A percentile compares a stretch with the other conserved stretches of the same genome.
Evolutionary conservation across 1,140 invertebrate species (phyloP).

Genomic region (Musca vetustissima): DNA sequence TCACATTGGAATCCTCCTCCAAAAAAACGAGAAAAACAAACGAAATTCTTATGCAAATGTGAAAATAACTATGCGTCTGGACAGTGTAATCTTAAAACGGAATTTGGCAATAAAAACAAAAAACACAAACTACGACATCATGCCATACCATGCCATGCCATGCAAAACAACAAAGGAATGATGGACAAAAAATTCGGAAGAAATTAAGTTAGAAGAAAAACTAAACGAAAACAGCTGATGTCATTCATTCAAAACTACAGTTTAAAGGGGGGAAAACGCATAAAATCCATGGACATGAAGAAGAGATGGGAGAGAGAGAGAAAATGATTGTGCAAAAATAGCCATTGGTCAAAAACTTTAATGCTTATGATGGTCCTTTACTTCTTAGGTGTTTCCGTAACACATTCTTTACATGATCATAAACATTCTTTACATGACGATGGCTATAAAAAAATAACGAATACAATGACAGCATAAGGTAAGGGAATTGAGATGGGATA

Average conservation of each 20-base stretch:
- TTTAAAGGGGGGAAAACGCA: too few species aligned
- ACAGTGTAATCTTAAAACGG: conserved; percentile 18
- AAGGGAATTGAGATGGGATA: background rate
- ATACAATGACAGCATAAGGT: background rate
- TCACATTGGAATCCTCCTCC: too few species aligned
- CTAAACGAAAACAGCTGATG: conserved; percentile 4
- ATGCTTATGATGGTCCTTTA: background rate
- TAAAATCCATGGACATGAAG: background rate
- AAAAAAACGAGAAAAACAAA: too few species aligned
- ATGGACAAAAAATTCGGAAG: too few species aligned
- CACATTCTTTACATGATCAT: background rate
- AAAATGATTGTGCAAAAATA: background rate
- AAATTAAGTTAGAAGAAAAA: too few species aligned
- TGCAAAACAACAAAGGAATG: too few species aligned
- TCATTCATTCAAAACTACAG: background rate
- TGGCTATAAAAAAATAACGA: background rate
- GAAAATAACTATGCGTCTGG: conserved; percentile 16
- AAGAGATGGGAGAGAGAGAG: background rate
- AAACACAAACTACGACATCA: conserved; percentile 8
- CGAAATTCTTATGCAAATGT: conserved; percentile 12
- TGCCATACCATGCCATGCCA: background rate
- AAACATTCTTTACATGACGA: too few species aligned
- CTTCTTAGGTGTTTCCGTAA: conserved; percentile 15
- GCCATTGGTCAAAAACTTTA: conserved; percentile 6
- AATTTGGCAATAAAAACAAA: conserved; percentile 8